These are phyloP conservation scores for Tineola bisselliella DNA, from an alignment of 2,888 invertebrate species.

Conservation along the genomic window DNA sequence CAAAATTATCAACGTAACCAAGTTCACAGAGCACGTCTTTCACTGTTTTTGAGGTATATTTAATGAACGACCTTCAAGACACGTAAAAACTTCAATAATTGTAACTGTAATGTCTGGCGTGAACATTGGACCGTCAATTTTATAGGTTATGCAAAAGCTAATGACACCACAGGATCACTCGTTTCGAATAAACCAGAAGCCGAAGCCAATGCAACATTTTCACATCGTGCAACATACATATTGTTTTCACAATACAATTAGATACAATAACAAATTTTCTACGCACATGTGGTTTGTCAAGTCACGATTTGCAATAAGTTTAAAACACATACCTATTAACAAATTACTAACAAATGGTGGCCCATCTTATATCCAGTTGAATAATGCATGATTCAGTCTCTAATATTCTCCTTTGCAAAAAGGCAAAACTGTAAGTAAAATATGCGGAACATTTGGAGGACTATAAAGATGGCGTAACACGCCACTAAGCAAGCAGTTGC, in stretches of 20 bases:
- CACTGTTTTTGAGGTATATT: not conserved
- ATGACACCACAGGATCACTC: not conserved
- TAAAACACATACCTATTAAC: constrained; percentile 56
- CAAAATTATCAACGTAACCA: not conserved
- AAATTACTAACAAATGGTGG: constrained; percentile 30
- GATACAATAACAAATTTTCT: constrained; percentile 49
- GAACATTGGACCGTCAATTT: constrained; percentile 62
- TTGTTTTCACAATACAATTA: not conserved
- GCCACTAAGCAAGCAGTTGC: constrained; percentile 34
- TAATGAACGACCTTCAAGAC: constrained; percentile 36
- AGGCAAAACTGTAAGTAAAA: constrained; percentile 44
- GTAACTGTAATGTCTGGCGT: constrained; percentile 38
- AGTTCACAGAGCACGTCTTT: not conserved
- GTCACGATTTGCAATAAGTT: constrained; percentile 53
- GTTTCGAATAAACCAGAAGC: not conserved
- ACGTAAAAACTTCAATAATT: constrained; percentile 23
- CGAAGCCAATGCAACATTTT: constrained; percentile 1
- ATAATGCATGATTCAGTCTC: constrained; percentile 44
- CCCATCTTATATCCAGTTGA: constrained; percentile 35
- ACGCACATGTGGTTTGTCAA: constrained; percentile 61
- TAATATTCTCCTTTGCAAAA: constrained; percentile 42
- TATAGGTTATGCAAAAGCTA: constrained; percentile 45
- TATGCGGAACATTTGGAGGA: constrained; percentile 61
- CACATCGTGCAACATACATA: constrained; percentile 5
- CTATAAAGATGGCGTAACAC: constrained; percentile 66